Base-by-base conservation (phyloP, 2,888 invertebrate genomes). In the Agonopterix alstromeriana region DNA sequence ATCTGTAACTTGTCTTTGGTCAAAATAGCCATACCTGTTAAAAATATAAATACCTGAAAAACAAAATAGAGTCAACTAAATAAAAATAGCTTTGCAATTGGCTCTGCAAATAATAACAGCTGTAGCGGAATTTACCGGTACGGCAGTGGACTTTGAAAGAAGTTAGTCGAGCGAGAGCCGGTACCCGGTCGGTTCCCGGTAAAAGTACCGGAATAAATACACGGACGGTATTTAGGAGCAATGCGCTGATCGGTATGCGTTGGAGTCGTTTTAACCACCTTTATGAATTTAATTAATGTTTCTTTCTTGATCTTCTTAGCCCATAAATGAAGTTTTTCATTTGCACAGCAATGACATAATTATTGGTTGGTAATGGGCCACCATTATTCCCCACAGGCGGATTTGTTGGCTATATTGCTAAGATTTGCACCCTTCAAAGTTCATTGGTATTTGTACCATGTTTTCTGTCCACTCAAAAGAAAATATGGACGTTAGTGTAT, bases 171-270 rank as follows among this genome's bases (percentile, higher is more conserved):
- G 54, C 55, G 61, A 27, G 42, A 17, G 14, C 50, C 45, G 62
- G 61, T 10, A 10, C 60, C 63, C 63, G 60, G 61, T 61, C 67
- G 72, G 68, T 77, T 77, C 79, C 67, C 71, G 69, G 79, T 79
- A 82, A 77, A 75, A 78, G 75, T 77, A 78, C 80, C 76, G 79
- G 81, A 80, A 83, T 83, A 82, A 78, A 82, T 81, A 76, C 68
- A 71, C 66, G 51, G 65, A 57, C 62, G 65, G 70, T 74, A 77
- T 79, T 77, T 77, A 70, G 65, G 64, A 69, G 68, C 67, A 64
- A 61, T 65, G 60, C 56, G 57, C 55, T 61, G 58, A 70, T 67
- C 52, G 41, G 63, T 48, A 52, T 50, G 8, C 27, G 46, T 40
- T 5, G 36, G 73, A 73, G 80, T 8, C 59, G 73, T 36, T 70